A percentile compares a stretch with the other conserved stretches of the same genome.
phyloP scores from a whole-genome alignment of 2,888 invertebrate genomes.

The Cheiracanthium punctorium region DNA sequence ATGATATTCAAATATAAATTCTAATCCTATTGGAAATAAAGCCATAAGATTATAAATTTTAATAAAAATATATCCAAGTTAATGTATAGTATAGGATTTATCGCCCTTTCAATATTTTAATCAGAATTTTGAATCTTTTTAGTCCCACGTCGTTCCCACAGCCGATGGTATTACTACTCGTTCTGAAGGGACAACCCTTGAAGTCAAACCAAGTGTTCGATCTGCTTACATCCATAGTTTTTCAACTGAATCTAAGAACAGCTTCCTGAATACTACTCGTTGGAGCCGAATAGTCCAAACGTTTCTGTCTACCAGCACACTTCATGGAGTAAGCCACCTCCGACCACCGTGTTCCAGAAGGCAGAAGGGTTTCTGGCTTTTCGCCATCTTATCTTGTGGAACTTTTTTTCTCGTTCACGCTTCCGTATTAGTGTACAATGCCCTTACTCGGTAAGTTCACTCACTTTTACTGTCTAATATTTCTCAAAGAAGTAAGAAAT shows the following conservation, averaged over 20 bases:
- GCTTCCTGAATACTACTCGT: not conserved
- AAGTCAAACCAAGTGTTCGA: not conserved
- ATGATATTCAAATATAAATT: no score
- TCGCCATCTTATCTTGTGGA: conserved; percentile 50
- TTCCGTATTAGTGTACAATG: conserved; percentile 51
- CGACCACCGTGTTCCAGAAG: conserved; percentile 37
- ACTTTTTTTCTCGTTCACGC: conserved; percentile 53
- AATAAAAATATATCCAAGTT: no score
- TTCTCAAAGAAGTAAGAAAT: not conserved
- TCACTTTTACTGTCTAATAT: not conserved
- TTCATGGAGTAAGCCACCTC: conserved; percentile 49
- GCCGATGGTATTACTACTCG: conserved; percentile 7
- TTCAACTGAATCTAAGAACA: conserved; percentile 16
- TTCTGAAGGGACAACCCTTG: not conserved
- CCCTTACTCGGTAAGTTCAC: conserved; percentile 35
- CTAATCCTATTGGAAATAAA: no score
- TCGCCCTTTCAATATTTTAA: not conserved
- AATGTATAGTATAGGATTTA: not conserved
- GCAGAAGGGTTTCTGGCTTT: conserved; percentile 49
- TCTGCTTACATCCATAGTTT: conserved; percentile 30
- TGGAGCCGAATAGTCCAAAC: conserved; percentile 45
- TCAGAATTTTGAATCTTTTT: no score
- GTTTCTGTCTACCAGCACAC: conserved; percentile 45
- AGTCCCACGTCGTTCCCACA: conserved; percentile 41
- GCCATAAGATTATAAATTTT: no score